These are phyloP conservation scores for Emberiza fucata DNA, from an alignment of 2,113 vertebrate genomes.

Conservation along the genomic window DNA sequence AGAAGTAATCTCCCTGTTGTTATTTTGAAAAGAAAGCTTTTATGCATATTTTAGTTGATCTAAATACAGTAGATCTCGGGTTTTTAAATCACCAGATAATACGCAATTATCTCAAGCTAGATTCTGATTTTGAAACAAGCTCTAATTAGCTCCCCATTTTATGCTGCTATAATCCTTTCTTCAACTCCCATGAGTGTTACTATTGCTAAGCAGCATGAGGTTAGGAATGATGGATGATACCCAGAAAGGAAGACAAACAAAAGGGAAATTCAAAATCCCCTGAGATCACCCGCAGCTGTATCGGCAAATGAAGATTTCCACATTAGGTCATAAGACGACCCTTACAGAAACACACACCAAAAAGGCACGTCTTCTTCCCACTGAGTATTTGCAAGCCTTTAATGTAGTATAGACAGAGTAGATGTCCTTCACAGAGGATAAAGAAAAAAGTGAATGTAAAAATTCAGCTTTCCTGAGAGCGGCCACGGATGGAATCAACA, in stretches of 20 bases:
- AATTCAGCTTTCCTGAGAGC: neutral
- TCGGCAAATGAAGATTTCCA: constrained; percentile 54
- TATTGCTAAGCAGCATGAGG: constrained; percentile 61
- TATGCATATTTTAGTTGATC: constrained; percentile 62
- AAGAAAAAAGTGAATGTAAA: neutral
- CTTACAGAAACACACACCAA: constrained; percentile 47
- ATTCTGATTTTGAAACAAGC: constrained; percentile 57
- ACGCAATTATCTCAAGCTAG: constrained; percentile 45
- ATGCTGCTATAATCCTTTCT: constrained; percentile 62
- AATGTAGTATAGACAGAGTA: neutral
- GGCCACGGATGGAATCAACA: neutral
- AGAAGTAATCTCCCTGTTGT: constrained; percentile 61
- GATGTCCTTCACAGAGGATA: constrained; percentile 53
- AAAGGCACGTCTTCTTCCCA: constrained; percentile 37
- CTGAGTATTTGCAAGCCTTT: constrained; percentile 55
- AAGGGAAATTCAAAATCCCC: constrained; percentile 63
- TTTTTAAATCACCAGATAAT: constrained; percentile 55
- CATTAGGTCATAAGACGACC: constrained; percentile 41
- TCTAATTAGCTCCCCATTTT: constrained; percentile 61
- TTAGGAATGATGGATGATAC: constrained; percentile 66
- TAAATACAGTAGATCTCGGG: constrained; percentile 60
- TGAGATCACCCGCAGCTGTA: constrained; percentile 53
- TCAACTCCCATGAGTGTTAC: constrained; percentile 53
- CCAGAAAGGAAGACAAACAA: constrained; percentile 65
- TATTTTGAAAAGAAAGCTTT: constrained; percentile 63